These are phyloP conservation scores for Trachymyrmex septentrionalis DNA, from an alignment of 1,140 invertebrate species.

Conservation along the genomic window DNA sequence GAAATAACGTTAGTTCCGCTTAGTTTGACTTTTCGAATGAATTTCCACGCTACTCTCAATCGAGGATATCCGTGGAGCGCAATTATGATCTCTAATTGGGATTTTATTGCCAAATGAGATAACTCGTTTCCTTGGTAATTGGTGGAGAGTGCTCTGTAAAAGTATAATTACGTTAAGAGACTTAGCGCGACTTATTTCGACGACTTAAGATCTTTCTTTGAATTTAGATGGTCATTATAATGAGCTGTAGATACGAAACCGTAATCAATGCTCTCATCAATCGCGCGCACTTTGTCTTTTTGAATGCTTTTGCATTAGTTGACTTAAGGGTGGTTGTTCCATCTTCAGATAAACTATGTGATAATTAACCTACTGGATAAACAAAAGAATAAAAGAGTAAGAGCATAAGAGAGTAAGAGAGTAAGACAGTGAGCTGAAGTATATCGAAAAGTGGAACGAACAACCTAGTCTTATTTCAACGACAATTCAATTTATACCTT, in stretches of 20 bases:
- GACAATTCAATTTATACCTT: background rate
- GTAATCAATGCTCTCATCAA: constrained; percentile 15
- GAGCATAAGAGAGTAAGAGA: no score
- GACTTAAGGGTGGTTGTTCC: no score
- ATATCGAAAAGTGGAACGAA: no score
- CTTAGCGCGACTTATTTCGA: constrained; percentile 1
- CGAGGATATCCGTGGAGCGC: background rate
- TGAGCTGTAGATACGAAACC: background rate
- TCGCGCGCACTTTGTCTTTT: background rate
- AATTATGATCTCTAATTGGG: constrained; percentile 42
- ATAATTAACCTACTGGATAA: no score
- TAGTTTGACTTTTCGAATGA: constrained; percentile 35
- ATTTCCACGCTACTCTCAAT: constrained; percentile 27
- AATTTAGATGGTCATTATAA: constrained; percentile 1
- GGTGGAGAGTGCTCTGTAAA: background rate
- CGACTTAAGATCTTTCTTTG: constrained; percentile 21
- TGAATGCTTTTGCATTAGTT: background rate
- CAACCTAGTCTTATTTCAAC: background rate
- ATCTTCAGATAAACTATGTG: no score
- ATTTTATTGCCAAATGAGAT: constrained; percentile 42
- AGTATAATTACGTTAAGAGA: constrained; percentile 52
- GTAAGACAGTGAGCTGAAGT: no score
- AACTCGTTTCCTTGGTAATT: constrained; percentile 31
- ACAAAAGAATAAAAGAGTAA: no score
- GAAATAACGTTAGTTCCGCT: constrained; percentile 30